These are phyloP conservation scores for Clamator glandarius DNA, from an alignment of 2,797 vertebrate species.

Conservation along the genomic window DNA sequence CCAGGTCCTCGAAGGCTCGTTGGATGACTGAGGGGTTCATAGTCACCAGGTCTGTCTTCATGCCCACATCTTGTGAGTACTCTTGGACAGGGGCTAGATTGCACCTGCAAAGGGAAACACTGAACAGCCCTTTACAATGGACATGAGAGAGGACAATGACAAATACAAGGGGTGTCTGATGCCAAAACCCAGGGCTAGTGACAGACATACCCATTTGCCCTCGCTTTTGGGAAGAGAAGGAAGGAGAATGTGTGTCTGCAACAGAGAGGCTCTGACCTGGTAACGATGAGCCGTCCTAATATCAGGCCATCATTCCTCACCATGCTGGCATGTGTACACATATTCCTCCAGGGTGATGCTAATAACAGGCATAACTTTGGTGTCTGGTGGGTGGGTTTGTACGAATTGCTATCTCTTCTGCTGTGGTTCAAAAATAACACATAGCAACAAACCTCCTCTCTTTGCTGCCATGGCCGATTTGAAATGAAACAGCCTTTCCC, in stretches of 20 bases:
- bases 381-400: background rate
- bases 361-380: background rate
- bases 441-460: background rate
- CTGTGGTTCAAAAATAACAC: background rate
- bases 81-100: constrained; percentile 97
- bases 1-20: constrained; percentile 93
- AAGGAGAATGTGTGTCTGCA: background rate
- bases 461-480: background rate
- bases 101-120: constrained; percentile 79
- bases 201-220: accelerated
- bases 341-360: background rate
- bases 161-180: accelerated
- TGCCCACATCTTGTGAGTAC: constrained; percentile 87
- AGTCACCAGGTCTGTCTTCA: constrained; percentile 90
- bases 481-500: background rate
- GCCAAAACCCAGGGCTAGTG: background rate
- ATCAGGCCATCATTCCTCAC: background rate
- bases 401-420: background rate
- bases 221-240: background rate
- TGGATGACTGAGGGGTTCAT: constrained; percentile 99
- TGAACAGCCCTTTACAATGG: background rate
- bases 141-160: background rate
- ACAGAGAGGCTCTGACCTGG: background rate
- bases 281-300: background rate
- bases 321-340: accelerated